phyloP scores from a whole-genome alignment of 23 tunicate species.

The Ascidia mentula region DNA sequence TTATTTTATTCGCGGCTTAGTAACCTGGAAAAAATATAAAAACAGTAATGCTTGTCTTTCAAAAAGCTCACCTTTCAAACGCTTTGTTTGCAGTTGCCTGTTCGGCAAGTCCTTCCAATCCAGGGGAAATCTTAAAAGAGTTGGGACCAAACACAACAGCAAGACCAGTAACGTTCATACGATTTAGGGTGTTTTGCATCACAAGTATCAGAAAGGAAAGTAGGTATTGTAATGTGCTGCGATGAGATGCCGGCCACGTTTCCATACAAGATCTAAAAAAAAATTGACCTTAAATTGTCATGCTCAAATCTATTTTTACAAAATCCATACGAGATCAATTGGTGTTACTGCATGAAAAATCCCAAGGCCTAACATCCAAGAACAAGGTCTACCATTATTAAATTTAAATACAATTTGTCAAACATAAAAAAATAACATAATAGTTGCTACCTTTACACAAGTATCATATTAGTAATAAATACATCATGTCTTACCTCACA shows the following conservation, averaged over 20 bases:
- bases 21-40: no score
- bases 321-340: no score
- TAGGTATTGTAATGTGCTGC: conserved; percentile 55
- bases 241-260: conserved; percentile 42
- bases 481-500: conserved; percentile 48
- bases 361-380: no score
- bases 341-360: no score
- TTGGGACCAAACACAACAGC: conserved; percentile 92
- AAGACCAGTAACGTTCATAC: conserved; percentile 82
- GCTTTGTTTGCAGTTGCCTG: conserved; percentile 78
- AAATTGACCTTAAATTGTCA: neutral
- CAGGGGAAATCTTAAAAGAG: conserved; percentile 45
- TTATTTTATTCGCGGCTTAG: no score
- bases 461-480: conserved; percentile 21
- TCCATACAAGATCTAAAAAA: conserved; percentile 56
- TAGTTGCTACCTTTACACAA: no score
- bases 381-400: no score
- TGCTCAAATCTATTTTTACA: no score
- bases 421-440: no score
- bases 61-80: conserved; percentile 62
- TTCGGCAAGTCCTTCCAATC: conserved; percentile 34
- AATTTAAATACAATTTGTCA: no score
- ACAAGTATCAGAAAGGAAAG: conserved; percentile 62
- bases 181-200: conserved; percentile 60
- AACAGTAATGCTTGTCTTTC: no score